Conservation (phyloP, 2,113 vertebrate genomes). For the Aphelocoma coerulescens region DNA sequence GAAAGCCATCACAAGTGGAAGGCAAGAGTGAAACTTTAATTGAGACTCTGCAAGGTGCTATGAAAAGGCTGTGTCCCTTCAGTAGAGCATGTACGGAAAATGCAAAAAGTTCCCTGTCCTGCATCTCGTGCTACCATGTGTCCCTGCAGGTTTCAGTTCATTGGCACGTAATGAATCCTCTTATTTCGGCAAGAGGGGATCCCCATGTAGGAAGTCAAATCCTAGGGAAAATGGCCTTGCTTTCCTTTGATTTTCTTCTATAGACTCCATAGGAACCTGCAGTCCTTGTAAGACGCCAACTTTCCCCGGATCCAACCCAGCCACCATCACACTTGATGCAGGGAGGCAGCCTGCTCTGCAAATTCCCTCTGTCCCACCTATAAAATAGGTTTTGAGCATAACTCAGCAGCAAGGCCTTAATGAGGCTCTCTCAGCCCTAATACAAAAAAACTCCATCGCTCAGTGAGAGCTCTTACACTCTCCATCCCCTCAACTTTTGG, state of each 20-base stretch:
- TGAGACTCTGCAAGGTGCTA: not conserved
- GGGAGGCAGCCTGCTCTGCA: not conserved
- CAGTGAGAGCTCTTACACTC: rapidly evolving
- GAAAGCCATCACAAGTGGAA: not conserved
- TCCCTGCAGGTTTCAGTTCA: not conserved
- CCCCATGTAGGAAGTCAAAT: not conserved
- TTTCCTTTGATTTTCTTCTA: not conserved
- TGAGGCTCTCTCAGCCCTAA: not conserved
- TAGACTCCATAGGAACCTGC: rapidly evolving
- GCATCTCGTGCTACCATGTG: rapidly evolving
- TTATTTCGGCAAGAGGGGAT: not conserved
- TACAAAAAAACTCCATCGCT: not conserved
- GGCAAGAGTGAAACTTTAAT: not conserved
- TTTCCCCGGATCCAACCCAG: not conserved
- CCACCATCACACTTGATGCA: not conserved
- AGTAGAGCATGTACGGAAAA: not conserved
- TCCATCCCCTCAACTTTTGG: not conserved
- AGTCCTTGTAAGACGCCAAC: rapidly evolving
- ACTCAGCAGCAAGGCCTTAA: not conserved
- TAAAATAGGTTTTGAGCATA: not conserved
- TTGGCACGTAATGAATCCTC: not conserved
- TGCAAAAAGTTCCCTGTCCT: not conserved
- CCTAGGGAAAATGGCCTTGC: not conserved
- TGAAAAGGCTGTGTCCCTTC: not conserved
- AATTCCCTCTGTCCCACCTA: not conserved